Percentiles rank a stretch among this genome's conserved stretches.
Evolutionary conservation across 2,113 vertebrate genomes (phyloP).

Genomic region (Maylandia zebra): DNA sequence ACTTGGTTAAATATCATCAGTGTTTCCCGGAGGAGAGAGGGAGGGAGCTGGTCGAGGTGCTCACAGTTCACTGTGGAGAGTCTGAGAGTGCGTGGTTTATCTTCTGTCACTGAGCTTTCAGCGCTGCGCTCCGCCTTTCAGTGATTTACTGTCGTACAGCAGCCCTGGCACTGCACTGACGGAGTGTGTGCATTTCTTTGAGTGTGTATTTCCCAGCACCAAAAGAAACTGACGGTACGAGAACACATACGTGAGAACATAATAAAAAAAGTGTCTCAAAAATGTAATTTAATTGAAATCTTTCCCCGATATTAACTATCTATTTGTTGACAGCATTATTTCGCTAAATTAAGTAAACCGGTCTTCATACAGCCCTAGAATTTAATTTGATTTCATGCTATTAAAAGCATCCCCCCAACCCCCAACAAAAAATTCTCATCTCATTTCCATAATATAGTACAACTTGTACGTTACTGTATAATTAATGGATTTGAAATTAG

Average conservation of each 20-base stretch:
- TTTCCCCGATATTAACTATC: not conserved
- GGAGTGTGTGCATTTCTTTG: not conserved
- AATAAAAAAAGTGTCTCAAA: not conserved
- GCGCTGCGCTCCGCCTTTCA: constrained; percentile 23
- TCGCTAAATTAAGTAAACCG: not conserved
- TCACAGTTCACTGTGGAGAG: not conserved
- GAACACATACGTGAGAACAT: not conserved
- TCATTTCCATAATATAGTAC: not conserved
- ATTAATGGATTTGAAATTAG: not conserved
- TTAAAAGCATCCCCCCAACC: not conserved
- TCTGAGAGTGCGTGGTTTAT: constrained; percentile 55
- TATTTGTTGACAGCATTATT: not conserved
- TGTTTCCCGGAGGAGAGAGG: not conserved
- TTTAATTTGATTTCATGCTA: not conserved
- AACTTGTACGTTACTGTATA: not conserved
- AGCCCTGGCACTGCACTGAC: constrained; percentile 7
- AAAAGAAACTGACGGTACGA: not conserved
- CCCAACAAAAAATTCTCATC: not conserved
- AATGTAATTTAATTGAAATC: not conserved
- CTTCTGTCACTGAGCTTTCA: constrained; percentile 58
- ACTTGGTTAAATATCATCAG: constrained; percentile 14
- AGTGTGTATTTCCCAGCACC: not conserved
- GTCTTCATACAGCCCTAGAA: not conserved
- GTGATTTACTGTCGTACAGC: constrained; percentile 61
- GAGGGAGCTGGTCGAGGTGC: not conserved